A percentile compares a stretch with the other conserved stretches of the same genome.
phyloP scores from a whole-genome alignment of 2,113 vertebrate genomes.

The Butastur rufipennis region DNA sequence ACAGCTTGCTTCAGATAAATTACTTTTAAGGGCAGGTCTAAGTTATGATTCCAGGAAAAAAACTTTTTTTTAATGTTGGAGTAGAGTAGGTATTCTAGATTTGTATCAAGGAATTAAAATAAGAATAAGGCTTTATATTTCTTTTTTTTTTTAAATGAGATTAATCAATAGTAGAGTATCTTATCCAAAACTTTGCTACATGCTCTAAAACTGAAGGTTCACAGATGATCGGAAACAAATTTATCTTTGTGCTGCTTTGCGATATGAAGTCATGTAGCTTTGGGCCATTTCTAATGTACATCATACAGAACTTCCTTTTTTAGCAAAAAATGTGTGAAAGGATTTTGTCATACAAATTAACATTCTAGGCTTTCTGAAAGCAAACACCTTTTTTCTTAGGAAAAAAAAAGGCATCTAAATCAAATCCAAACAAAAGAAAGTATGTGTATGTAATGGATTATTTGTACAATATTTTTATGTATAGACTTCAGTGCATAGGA shows the following conservation, averaged over 20 bases:
- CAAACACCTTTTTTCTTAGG: rapidly evolving
- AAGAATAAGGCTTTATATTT: neutral
- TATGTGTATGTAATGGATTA: neutral
- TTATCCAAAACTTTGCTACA: neutral
- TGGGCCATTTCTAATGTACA: neutral
- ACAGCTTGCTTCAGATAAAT: neutral
- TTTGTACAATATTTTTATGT: neutral
- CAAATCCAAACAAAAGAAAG: neutral
- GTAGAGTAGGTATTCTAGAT: neutral
- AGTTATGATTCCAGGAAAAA: neutral
- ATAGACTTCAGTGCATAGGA: neutral
- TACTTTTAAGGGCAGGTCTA: neutral
- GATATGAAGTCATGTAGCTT: neutral
- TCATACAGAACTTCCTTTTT: neutral
- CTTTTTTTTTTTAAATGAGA: neutral
- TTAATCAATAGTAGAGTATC: neutral
- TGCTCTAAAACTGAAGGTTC: neutral
- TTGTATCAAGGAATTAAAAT: neutral
- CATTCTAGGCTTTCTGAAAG: neutral
- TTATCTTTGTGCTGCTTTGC: neutral
- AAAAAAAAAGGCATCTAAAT: neutral
- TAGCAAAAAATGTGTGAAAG: neutral
- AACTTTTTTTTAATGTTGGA: rapidly evolving
- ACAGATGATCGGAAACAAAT: neutral
- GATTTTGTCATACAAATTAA: neutral